Evolutionary conservation across 2,113 vertebrate genomes (phyloP), one percentile per base, ranked within the genome.

Genomic region (Litocranius walleri): DNA sequence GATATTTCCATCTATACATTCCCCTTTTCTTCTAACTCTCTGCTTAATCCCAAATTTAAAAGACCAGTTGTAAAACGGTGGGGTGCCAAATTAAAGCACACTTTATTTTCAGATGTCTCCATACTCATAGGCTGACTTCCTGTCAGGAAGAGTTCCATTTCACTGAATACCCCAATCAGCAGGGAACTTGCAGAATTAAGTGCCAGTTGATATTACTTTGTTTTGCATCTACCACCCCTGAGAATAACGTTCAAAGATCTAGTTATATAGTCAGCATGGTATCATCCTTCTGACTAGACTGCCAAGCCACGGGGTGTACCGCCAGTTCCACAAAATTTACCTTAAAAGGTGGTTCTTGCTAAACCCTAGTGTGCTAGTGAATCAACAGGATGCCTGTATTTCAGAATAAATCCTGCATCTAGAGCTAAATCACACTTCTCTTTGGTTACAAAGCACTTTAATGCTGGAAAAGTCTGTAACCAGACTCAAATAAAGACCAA

Each of bases 171-270:
- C 98, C 99, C 98, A 99, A 99, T 98, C 99, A 99, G 99, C 99
- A 98, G 99, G 99, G 99, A 99, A 99, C 98, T 99, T 98, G 97
- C 98, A 99, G 99, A 99, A 99, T 99, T 99, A 99, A 99, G 99
- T 99, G 99, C 99, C 99, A 99, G 99, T 99, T 99, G 99, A 99
- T 99, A 99, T 99, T 99, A 99, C 98, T 98, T 99, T 99, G 99
- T 99, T 99, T 99, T 99, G 98, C 99, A 99, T 99, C 99, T 98
- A 98, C 99, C 99, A 99, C 99, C 98, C 99, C 98, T 99, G 99
- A 99, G 99, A 99, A 98, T 99, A 98, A 98, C 98, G 99, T 99
- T 99, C 99, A 99, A 99, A 99, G 99, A 99, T 99, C 98, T 98
- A 95, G 98, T 98, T 98, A 98, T 98, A 98, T 98, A 99, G 98